Conservation (phyloP, 2,113 vertebrate species). For the Camarhynchus parvulus region DNA sequence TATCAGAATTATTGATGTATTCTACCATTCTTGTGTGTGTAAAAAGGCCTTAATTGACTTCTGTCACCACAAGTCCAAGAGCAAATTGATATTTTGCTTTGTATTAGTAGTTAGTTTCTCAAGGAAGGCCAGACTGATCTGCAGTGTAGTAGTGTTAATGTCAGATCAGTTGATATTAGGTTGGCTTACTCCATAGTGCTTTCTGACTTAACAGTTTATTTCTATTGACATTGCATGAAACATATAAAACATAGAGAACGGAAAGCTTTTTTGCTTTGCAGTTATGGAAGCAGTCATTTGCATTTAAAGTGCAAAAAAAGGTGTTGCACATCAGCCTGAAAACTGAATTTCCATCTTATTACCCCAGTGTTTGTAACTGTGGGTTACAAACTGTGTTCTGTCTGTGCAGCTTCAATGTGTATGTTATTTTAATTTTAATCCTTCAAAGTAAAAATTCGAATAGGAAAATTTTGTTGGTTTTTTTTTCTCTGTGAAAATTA, state of each 20-base stretch:
- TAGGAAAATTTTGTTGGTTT: neutral
- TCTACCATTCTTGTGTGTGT: neutral
- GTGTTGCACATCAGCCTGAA: neutral
- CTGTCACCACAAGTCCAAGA: neutral
- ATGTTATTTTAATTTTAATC: neutral
- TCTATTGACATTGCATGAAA: neutral
- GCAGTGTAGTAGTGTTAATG: neutral
- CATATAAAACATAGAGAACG: neutral
- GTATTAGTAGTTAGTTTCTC: neutral
- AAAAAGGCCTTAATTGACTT: neutral
- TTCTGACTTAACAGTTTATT: neutral
- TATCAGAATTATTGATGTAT: neutral
- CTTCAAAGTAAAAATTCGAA: neutral
- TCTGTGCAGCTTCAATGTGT: neutral
- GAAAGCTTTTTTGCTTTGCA: neutral
- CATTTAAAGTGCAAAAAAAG: neutral
- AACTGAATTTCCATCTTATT: neutral
- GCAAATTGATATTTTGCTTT: neutral
- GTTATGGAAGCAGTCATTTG: neutral
- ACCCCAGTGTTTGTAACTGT: neutral
- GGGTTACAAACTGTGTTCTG: neutral
- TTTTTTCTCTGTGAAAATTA: neutral
- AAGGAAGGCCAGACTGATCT: neutral
- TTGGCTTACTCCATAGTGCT: neutral
- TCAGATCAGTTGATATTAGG: neutral